Evolutionary conservation across 2,888 invertebrate genomes (phyloP).

Genomic region (Parnassius apollo): DNA sequence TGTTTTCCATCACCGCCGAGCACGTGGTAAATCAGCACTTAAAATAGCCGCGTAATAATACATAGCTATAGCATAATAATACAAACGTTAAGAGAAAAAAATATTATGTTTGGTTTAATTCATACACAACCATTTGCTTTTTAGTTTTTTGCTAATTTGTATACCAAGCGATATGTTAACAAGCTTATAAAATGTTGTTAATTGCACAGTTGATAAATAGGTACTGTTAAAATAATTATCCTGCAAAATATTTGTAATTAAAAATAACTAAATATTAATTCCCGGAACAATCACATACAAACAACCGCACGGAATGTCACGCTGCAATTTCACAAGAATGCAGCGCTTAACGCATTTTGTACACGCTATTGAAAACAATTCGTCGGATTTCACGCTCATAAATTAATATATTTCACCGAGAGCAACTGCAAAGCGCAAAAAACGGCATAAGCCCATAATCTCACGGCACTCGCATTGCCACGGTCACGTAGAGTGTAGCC

Average conservation of each 20-base stretch:
- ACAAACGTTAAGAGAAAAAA: too few relatives aligned
- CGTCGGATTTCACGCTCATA: background rate
- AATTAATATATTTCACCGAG: conserved; percentile 7
- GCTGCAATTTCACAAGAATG: conserved; percentile 9
- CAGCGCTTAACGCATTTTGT: background rate
- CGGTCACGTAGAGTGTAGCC: conserved; percentile 64
- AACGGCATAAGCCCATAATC: conserved; percentile 20
- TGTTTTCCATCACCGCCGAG: too few relatives aligned
- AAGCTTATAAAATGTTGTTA: too few relatives aligned
- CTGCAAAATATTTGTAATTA: background rate
- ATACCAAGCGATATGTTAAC: too few relatives aligned
- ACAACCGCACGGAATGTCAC: conserved; percentile 1
- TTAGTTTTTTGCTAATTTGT: too few relatives aligned
- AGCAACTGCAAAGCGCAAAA: background rate
- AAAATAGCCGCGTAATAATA: too few relatives aligned
- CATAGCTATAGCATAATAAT: too few relatives aligned
- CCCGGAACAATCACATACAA: background rate
- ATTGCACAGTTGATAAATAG: background rate
- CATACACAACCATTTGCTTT: too few relatives aligned
- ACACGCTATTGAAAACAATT: conserved; percentile 8
- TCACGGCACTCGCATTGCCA: conserved; percentile 55
- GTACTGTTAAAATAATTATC: background rate
- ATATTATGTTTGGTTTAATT: too few relatives aligned
- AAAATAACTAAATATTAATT: conserved; percentile 1
- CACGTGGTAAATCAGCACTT: too few relatives aligned